Base-by-base conservation (phyloP, 2,797 vertebrate species). In the Apogon talboti region DNA sequence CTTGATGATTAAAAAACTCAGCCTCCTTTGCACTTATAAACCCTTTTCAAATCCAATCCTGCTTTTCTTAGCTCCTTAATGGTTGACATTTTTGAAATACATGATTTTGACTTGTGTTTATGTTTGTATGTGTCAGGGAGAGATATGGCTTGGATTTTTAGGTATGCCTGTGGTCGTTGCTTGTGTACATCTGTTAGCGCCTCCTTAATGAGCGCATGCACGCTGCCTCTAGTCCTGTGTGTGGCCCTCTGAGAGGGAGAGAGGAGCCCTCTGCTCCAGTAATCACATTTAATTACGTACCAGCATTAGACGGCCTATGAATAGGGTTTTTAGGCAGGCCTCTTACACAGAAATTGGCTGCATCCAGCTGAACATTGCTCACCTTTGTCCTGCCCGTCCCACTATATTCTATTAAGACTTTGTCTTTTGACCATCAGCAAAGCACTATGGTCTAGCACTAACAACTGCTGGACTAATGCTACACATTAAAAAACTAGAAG, bases 261-360 rank as follows among this genome's bases (percentile, higher is more conserved):
- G 86, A 82, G 86, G 63, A 90, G 82, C 85, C 89, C 88, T 89
- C 91, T 92, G 91, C 91, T 93, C 91, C 93, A 91, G 90, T 94
- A 94, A 94, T 94, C 94, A 94, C 93, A 92, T 94, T 94, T 94
- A 94, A 94, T 94, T 94, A 94, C 92, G 87, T 74, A 79, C 57
- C 87, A 83, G 90, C 91, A 93, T 93, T 93, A 94, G 92, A 91
- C 84, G 70, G 85, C 85, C 87, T 69, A 88, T 93, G 93, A 94
- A 94, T 92, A 74, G 91, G 89, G 87, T 91, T 93, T 93, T 93
- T 92, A 92, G 91, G 85, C 91, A 88, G 87, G 87, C 91, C 91
- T 91, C 90, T 93, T 85, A 90, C 88, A 89, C 90, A 90, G 87
- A 91, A 92, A 92, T 84, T 87, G 89, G 86, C 81, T 86, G 87